phyloP scores from a whole-genome alignment of 2,113 vertebrate species.

The Aviceda subcristata region DNA sequence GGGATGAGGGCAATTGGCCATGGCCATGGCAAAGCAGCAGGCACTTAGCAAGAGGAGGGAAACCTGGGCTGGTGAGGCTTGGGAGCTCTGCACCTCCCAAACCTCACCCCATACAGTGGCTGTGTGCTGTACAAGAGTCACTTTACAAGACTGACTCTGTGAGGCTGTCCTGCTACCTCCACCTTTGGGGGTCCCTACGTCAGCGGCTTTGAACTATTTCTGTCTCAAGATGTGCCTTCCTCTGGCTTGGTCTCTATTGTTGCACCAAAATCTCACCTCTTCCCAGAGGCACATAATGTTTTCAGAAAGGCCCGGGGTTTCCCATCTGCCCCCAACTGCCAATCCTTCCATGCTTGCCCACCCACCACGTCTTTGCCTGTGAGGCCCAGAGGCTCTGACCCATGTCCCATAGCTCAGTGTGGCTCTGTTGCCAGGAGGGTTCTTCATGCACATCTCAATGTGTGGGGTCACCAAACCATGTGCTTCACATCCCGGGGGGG shows the following conservation, averaged over 20 bases:
- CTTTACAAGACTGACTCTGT: too few relatives aligned
- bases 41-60: constrained; percentile 16
- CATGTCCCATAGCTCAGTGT: rapidly evolving
- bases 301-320: neutral
- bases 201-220: neutral
- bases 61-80: neutral
- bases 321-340: neutral
- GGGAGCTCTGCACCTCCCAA: neutral
- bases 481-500: neutral
- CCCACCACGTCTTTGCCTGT: rapidly evolving
- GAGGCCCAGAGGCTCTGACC: neutral
- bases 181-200: neutral
- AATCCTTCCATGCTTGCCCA: neutral
- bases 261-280: neutral
- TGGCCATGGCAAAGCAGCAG: constrained; percentile 61
- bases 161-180: neutral
- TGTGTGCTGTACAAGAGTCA: neutral
- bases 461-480: neutral
- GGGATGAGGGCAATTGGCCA: constrained; percentile 54
- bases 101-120: neutral
- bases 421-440: neutral
- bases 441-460: neutral
- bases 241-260: neutral
- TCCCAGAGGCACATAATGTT: neutral
- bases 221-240: neutral